A percentile compares a stretch with the other conserved stretches of the same genome.
These are phyloP conservation scores for Stomorhina lunata DNA, from an alignment of 2,888 invertebrate genomes.

Conservation along the genomic window DNA sequence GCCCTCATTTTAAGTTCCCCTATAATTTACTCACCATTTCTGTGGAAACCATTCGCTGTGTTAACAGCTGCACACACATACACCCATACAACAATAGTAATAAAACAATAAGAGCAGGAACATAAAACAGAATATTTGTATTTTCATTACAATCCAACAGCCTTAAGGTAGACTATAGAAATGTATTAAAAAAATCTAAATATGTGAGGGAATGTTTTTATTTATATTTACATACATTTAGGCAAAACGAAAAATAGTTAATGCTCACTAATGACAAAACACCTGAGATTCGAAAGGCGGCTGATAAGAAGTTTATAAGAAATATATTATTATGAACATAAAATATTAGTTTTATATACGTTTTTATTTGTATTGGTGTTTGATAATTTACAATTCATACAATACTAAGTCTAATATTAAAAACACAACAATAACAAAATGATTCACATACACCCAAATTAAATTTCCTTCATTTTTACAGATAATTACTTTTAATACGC, in stretches of 20 bases:
- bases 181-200: constrained; percentile 27
- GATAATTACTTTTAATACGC: background rate
- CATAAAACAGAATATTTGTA: background rate
- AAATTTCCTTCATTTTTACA: background rate
- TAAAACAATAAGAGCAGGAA: background rate
- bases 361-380: background rate
- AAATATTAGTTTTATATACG: background rate
- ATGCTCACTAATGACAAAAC: constrained; percentile 1
- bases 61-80: too few species aligned
- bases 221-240: constrained; percentile 38
- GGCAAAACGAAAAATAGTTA: constrained; percentile 22
- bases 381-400: background rate
- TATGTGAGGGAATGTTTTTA: background rate
- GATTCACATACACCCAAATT: background rate
- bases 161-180: constrained; percentile 40
- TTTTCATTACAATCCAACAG: constrained; percentile 11
- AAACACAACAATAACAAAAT: background rate
- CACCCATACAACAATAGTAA: background rate
- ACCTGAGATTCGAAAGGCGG: background rate
- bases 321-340: background rate
- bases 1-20: constrained; percentile 18
- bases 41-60: background rate
- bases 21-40: constrained; percentile 19
- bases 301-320: background rate
- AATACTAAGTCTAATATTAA: too few species aligned